Evolutionary conservation across 2,797 vertebrate genomes (phyloP), one percentile per base, ranked within the genome.

Genomic region (Dallia pectoralis): DNA sequence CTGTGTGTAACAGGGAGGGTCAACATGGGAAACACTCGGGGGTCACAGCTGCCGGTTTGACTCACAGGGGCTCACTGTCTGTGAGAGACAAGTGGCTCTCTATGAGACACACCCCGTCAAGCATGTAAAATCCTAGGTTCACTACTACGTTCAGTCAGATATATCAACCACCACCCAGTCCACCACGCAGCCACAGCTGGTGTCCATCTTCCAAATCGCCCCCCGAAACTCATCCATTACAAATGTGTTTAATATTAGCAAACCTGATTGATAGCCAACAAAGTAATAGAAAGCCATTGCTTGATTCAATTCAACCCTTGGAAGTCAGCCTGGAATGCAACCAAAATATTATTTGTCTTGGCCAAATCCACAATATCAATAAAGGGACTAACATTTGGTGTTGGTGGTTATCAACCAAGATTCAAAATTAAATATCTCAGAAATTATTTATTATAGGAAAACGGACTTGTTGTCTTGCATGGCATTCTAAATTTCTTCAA

Each of bases 401-500:
- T 68, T 65, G 12, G n/a, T 68, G 70, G 70, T 12, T 1, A 22
- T 22, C 30, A 4, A 30, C 0, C 63, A 69, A 4, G 4, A 63
- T 30, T 72, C 18, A 27, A 63, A 22, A 11, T 71, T 22, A 72
- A 48, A 25, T 2, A 0, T 25, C 25, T 12, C 9, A 74, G 40
- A 71, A 15, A 75, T 3, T 69, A 19, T n/a, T n/a, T n/a, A 33
- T 27, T 62, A 49, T 0, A 63, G 49, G 27, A 69, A 67, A 12
- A 22, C 77, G 76, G 80, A 72, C 77, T n/a, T n/a, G 73, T 65
- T 27, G 3, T 14, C 49, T 18, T 40, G 77, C 70, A 69, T 59
- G 72, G 81, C 79, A 80, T 79, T 81, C 74, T 73, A n/a, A 33
- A 36, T 40, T 6, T n/a, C 69, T 32, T 69, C 19, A 7, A 15